Percentiles rank a stretch among this genome's conserved stretches.
Evolutionary conservation across 2,888 invertebrate species (phyloP).

Genomic region (Caenorhabditis drosophilae): DNA sequence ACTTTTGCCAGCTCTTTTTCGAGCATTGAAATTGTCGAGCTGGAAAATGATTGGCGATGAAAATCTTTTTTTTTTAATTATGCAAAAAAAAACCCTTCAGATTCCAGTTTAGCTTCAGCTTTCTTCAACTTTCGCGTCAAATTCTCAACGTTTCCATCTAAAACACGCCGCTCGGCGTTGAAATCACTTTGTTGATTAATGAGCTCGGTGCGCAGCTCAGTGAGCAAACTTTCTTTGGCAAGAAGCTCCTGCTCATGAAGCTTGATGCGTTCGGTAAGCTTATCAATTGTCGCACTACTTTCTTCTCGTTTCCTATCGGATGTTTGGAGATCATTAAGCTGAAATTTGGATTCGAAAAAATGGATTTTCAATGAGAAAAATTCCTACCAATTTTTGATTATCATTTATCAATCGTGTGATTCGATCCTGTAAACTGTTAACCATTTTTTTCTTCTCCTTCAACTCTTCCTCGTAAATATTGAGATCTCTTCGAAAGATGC

Average conservation of each 20-base stretch:
- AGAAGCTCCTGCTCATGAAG: not conserved
- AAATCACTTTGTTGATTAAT: not conserved
- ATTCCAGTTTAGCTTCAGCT: not conserved
- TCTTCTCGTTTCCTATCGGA: slow-evolving; percentile 4
- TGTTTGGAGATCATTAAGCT: slow-evolving; percentile 2
- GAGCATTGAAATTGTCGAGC: not conserved
- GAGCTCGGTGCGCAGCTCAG: not conserved
- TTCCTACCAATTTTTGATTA: slow-evolving; percentile 1
- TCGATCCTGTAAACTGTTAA: slow-evolving; percentile 7
- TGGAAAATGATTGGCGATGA: no score
- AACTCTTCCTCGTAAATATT: slow-evolving; percentile 16
- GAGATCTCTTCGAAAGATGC: slow-evolving; percentile 16
- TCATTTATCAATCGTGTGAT: slow-evolving; percentile 1
- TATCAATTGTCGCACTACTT: not conserved
- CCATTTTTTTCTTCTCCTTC: slow-evolving; percentile 8
- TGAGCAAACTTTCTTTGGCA: not conserved
- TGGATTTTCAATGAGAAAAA: not conserved
- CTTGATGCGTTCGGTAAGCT: not conserved
- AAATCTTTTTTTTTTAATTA: not conserved
- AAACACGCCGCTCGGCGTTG: not conserved
- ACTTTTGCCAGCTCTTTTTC: not conserved
- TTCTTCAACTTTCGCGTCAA: not conserved
- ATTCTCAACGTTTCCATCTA: not conserved
- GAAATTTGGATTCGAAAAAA: not conserved
- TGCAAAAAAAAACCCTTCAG: not conserved